Base-by-base conservation (phyloP, 1,140 invertebrate genomes). In the Leptonema lineaticorne region DNA sequence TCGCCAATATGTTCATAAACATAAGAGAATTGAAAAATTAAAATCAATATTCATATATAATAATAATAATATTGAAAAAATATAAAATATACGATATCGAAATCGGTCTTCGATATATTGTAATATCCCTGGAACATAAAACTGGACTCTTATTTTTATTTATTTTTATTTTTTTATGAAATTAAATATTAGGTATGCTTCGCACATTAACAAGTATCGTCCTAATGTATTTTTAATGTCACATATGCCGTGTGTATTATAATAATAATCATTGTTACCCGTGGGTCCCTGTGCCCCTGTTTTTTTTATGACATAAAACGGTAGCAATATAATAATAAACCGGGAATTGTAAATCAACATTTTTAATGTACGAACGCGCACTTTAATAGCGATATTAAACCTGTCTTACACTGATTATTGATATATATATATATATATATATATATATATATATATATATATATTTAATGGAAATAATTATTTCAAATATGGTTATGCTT, bases 161-260 rank as follows among this genome's bases (percentile, higher is more conserved):
- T 24, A 24, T n/a, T 63, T 45, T 46, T 60, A 18, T 59, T 45
- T n/a, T n/a, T 50, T 45, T 64, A 64, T 50, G 24, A 64, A 64
- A 64, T 64, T 64, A 64, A 64, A 64, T 50, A 64, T 64, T 64
- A 64, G 62, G 28, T 50, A 64, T 50, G 62, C 30, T 64, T 64
- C 27, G 37, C 62, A 30, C 45, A 64, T 64, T 50, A 64, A 37
- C 62, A 30, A 37, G 62, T 64, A 24, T 50, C 29, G 3, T 50
- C 45, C 56, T 69, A 69, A 69, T 69, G 68, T 58, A 62, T 60
- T 69, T 69, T 69, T 69, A 69, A 69, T 69, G 68, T 67, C 41
- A 50, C 45, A 29, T 63, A 27, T 45, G 6, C 1, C 6, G 29
- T 50, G 45, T 50, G 33, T 62, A 1, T 4, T 53, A 41, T 37